These are phyloP conservation scores for Euclidia mi DNA, from an alignment of 2,888 invertebrate genomes.

Conservation along the genomic window DNA sequence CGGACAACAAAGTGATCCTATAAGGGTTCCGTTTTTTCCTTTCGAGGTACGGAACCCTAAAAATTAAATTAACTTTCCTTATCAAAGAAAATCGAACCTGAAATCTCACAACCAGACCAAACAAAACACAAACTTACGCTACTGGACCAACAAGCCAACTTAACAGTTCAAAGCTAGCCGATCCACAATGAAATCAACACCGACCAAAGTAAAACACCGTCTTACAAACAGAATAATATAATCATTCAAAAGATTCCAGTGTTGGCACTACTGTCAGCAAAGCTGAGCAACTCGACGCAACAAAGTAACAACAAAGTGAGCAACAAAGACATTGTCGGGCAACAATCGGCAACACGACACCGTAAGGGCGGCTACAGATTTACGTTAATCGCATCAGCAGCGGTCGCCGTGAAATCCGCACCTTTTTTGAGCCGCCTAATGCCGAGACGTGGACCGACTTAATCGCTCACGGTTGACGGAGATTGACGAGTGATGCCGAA, in stretches of 20 bases:
- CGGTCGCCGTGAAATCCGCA: slow-evolving; percentile 55
- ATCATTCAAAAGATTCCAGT: slow-evolving; percentile 15
- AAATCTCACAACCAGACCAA: no score
- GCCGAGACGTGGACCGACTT: slow-evolving; percentile 42
- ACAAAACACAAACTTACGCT: no score
- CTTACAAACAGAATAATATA: slow-evolving; percentile 3
- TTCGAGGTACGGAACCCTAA: no score
- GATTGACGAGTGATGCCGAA: slow-evolving; percentile 20
- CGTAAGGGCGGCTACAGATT: slow-evolving; percentile 48
- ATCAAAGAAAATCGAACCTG: no score
- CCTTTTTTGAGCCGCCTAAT: slow-evolving; percentile 45
- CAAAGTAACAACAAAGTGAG: slow-evolving; percentile 36
- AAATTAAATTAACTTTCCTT: no score
- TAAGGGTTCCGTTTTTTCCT: no score
- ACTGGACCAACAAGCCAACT: no score
- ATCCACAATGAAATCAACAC: slow-evolving; percentile 13
- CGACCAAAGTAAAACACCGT: slow-evolving; percentile 3
- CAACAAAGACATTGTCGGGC: slow-evolving; percentile 47
- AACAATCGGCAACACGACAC: slow-evolving; percentile 13
- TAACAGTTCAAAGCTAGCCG: no score
- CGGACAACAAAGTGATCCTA: no score
- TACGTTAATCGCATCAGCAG: slow-evolving; percentile 50
- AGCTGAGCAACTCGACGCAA: slow-evolving; percentile 5
- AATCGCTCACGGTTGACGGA: slow-evolving; percentile 31
- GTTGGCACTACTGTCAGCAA: slow-evolving; percentile 6